phyloP scores from a whole-genome alignment of 1,140 invertebrate species.

The Tetragnatha versicolor region DNA sequence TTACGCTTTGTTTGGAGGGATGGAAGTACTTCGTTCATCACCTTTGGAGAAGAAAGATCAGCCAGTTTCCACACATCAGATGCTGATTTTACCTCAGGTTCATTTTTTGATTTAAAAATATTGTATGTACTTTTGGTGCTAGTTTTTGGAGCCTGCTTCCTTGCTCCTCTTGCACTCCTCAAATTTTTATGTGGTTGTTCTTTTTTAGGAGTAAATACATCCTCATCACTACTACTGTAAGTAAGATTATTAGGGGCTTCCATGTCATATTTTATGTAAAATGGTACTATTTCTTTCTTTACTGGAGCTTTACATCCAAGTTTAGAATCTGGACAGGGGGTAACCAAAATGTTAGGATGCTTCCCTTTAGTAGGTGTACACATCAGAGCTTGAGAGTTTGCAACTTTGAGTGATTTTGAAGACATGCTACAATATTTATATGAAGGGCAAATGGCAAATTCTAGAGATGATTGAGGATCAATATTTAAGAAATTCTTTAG shows the following conservation, averaged over 20 bases:
- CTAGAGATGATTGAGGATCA: neutral
- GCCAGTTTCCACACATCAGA: constrained; percentile 37
- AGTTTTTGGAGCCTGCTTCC: too few relatives aligned
- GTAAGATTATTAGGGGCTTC: neutral
- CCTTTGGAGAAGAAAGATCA: neutral
- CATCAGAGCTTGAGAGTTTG: too few relatives aligned
- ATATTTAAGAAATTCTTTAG: constrained; percentile 4
- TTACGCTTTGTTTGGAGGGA: neutral
- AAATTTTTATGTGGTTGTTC: too few relatives aligned
- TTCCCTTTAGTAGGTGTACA: too few relatives aligned
- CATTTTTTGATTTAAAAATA: constrained; percentile 3
- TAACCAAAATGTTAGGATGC: neutral
- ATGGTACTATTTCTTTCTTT: constrained; percentile 15
- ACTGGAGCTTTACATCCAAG: constrained; percentile 6
- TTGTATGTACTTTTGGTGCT: too few relatives aligned
- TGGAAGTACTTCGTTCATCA: too few relatives aligned
- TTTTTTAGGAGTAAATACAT: neutral
- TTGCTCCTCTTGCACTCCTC: too few relatives aligned
- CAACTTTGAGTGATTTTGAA: neutral
- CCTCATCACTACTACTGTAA: constrained; percentile 33
- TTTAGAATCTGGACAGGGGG: neutral
- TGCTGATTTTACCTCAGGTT: neutral
- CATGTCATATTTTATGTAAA: neutral
- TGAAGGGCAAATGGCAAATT: constrained; percentile 18
- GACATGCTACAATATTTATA: neutral